Evolutionary conservation across 2,797 vertebrate genomes (phyloP).

Genomic region (Neosilurus mollespiculum): DNA sequence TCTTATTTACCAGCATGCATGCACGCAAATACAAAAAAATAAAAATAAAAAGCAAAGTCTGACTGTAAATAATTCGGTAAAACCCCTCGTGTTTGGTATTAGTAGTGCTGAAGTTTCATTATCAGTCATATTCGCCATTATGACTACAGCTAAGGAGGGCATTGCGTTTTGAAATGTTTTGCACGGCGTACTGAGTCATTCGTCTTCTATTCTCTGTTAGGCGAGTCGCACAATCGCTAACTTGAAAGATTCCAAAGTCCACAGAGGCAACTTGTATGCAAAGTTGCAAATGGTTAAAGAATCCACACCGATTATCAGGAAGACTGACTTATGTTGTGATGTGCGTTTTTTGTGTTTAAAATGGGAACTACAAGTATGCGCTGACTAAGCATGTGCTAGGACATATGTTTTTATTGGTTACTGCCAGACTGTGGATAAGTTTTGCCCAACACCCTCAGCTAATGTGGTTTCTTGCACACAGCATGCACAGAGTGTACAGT

Average conservation of each 20-base stretch:
- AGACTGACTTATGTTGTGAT: background rate
- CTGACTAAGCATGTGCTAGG: slow-evolving; percentile 41
- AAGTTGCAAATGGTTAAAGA: background rate
- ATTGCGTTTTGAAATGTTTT: slow-evolving; percentile 3
- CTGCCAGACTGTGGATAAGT: background rate
- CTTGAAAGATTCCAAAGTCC: background rate
- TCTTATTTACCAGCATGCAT: background rate
- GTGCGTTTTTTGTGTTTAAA: background rate
- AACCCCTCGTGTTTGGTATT: background rate
- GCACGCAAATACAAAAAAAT: background rate
- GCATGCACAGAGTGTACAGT: background rate
- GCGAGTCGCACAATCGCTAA: background rate
- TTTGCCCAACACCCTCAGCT: background rate
- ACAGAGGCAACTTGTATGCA: background rate
- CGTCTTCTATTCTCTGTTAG: background rate
- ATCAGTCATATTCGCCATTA: background rate
- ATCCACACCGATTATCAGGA: background rate
- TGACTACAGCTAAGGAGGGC: background rate
- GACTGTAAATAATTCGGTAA: background rate
- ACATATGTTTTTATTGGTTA: background rate
- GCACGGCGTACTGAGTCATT: background rate
- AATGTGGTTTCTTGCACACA: background rate
- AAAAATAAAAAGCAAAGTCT: background rate
- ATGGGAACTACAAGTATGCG: background rate
- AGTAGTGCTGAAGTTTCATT: slow-evolving; percentile 12